phyloP scores from a whole-genome alignment of 2,113 vertebrate species.

The Petroica traversi region DNA sequence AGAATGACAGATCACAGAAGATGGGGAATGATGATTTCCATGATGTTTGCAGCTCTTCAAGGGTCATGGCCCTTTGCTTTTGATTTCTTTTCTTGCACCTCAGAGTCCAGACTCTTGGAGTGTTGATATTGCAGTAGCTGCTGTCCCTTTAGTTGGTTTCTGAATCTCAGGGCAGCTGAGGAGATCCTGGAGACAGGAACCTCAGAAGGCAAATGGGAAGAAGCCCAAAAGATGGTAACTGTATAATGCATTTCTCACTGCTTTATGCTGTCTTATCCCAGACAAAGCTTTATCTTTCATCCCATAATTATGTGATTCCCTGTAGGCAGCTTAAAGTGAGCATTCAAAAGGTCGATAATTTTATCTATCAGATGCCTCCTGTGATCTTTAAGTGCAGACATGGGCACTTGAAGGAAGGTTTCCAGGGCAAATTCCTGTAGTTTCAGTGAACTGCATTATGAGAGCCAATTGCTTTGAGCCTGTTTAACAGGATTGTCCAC shows the following conservation, averaged over 20 bases:
- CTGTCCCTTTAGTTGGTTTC: background rate
- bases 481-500: background rate
- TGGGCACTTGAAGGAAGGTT: background rate
- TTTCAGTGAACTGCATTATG: background rate
- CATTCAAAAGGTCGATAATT: background rate
- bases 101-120: background rate
- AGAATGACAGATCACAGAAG: background rate
- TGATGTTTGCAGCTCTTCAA: background rate
- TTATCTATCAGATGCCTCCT: background rate
- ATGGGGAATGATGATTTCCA: background rate
- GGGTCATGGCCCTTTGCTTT: background rate
- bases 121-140: background rate
- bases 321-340: background rate
- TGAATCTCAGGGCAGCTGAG: background rate
- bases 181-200: background rate
- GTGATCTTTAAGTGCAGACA: background rate
- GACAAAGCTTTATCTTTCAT: slow-evolving; percentile 23
- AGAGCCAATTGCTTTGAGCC: background rate
- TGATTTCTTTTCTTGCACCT: background rate
- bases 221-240: background rate
- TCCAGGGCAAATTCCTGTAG: slow-evolving; percentile 9
- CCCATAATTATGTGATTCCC: background rate
- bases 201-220: background rate
- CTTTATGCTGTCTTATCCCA: background rate
- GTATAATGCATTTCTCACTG: background rate